Evolutionary conservation across 2,888 invertebrate species (phyloP), one percentile per base, ranked within the genome.

Genomic region (Hemithea aestivaria): DNA sequence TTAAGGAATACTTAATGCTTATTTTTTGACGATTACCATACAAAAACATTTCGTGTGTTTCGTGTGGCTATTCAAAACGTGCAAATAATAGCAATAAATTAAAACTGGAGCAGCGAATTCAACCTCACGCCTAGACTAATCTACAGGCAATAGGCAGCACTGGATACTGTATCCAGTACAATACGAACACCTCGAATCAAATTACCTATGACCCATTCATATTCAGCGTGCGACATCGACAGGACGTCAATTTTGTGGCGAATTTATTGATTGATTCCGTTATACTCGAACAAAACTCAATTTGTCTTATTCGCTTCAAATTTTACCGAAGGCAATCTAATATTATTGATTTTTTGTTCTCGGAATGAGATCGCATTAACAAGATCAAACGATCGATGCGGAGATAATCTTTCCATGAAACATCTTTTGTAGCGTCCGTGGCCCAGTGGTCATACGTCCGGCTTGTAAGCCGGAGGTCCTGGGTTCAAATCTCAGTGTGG

Each of bases 231-330:
- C 33, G 26, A 42, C 22, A 27, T 8, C 10, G 29, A 41, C 33
- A 34, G 33, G 20, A 42, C 29, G 33, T 11, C 28, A 42, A 37
- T 36, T 32, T 27, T 12, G 36, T 40, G 34, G 44, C 42, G 48
- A 55, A 51, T 56, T 56, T 56, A 54, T 59, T 51, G 56, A 59
- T 59, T 60, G 54, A 59, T 58, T 55, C 35, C 20, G 43, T 54
- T 56, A 47, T 49, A 41, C 47, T 39, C 46, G 50, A 58, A 58
- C 45, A 51, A 56, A 65, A 58, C 45, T 62, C 61, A 53, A 60
- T 66, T 66, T 61, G 47, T 56, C 51, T 56, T 51, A 62, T 56
- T 48, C 44, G 20, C 8, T 36, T 36, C 32, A 35, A 48, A 47
- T 50, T 56, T 45, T 47, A 48, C 37, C 51, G 20, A 40, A 46